Evolutionary conservation across 2,113 vertebrate species (phyloP).

Genomic region (Tetraodon nigroviridis): DNA sequence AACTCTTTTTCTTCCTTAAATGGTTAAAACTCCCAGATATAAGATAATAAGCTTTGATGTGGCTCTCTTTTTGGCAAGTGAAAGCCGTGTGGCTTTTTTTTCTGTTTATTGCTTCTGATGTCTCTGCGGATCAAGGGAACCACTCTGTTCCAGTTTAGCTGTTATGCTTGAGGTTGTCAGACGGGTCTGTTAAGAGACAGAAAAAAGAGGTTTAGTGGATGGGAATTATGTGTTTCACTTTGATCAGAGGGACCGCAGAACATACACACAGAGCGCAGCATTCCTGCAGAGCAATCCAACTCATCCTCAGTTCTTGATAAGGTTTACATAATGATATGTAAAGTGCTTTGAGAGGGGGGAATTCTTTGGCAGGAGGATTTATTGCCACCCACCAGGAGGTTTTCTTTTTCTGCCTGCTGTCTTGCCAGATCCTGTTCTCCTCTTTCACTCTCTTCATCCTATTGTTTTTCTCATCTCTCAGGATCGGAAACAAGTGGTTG

Average conservation of each 20-base stretch:
- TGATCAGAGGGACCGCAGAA: conserved; percentile 62
- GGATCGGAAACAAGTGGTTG: conserved; percentile 31
- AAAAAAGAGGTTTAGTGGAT: conserved; percentile 36
- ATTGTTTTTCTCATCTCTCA: conserved; percentile 38
- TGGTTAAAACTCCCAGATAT: conserved; percentile 39
- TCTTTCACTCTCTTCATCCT: conserved; percentile 7
- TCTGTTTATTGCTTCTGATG: conserved; percentile 45
- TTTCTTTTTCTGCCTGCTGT: conserved; percentile 40
- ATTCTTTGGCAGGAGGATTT: conserved; percentile 60
- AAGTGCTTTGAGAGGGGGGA: conserved; percentile 49
- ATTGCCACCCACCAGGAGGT: conserved; percentile 56
- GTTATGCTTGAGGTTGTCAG: conserved; percentile 54
- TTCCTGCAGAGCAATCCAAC: conserved; percentile 50
- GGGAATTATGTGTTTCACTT: conserved; percentile 60
- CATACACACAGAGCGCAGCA: conserved; percentile 37
- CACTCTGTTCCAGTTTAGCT: conserved; percentile 61
- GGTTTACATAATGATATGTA: conserved; percentile 65
- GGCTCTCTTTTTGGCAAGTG: conserved; percentile 49
- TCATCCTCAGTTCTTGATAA: conserved; percentile 55
- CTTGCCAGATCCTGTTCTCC: conserved; percentile 37
- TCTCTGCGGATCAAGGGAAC: conserved; percentile 46
- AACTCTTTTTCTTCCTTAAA: conserved; percentile 36
- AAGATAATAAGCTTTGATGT: conserved; percentile 46
- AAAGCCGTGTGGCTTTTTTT: conserved; percentile 45
- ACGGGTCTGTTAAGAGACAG: conserved; percentile 36